These are phyloP conservation scores for Xiphydria camelus DNA, from an alignment of 2,888 invertebrate genomes.

Conservation along the genomic window DNA sequence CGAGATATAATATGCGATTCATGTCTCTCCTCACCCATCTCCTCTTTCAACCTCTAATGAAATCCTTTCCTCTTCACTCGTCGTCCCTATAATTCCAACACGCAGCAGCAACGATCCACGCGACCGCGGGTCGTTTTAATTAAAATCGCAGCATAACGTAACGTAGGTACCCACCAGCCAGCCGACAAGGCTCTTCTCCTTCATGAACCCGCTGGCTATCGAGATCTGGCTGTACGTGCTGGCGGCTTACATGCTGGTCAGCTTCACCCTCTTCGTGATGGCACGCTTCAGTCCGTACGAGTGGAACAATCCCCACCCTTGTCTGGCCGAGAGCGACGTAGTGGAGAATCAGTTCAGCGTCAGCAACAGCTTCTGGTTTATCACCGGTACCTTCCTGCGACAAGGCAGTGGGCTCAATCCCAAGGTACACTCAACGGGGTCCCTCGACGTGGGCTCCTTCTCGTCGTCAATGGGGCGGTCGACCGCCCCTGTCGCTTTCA, in stretches of 20 bases:
- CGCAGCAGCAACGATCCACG: too few relatives aligned
- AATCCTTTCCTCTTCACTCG: too few relatives aligned
- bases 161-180: conserved; percentile 84
- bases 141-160: conserved; percentile 56
- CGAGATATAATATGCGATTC: too few relatives aligned
- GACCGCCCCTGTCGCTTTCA: too few relatives aligned
- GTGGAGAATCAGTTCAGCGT: conserved; percentile 96
- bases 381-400: conserved; percentile 84
- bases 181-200: conserved; percentile 88
- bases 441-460: conserved; percentile 28
- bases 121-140: conserved; percentile 50
- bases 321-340: conserved; percentile 79
- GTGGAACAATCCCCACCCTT: conserved; percentile 84
- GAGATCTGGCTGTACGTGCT: conserved; percentile 97
- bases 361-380: conserved; percentile 91
- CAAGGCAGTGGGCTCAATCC: conserved; percentile 85
- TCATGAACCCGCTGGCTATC: conserved; percentile 93
- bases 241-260: conserved; percentile 91
- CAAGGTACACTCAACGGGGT: conserved; percentile 64
- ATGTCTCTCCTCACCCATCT: too few relatives aligned
- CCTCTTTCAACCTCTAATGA: too few relatives aligned
- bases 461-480: too few relatives aligned
- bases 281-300: conserved; percentile 97
- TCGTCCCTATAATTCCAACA: too few relatives aligned
- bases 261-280: conserved; percentile 93